Evolutionary conservation across 2,888 invertebrate genomes (phyloP), one percentile per base, ranked within the genome.

Genomic region (Hermaeophaga mercurialis): DNA sequence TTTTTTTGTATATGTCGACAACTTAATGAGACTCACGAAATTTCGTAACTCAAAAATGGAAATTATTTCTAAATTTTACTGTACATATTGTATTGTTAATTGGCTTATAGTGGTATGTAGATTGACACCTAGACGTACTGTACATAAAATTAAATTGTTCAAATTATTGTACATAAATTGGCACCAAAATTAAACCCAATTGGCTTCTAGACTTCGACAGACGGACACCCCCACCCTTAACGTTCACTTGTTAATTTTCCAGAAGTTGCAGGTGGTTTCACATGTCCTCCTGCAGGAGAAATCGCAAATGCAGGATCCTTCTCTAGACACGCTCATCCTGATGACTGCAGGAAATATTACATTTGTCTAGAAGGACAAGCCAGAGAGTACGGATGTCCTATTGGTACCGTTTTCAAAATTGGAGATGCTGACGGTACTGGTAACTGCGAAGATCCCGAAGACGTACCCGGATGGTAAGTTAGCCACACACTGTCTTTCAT

Each of bases 351-450:
- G 73, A 94, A 95, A 78, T 96, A 94, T 81, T 96, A 92, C 84
- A 94, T 95, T 79, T 96, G 95, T 76, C 79, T 94, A 64, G 94
- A 94, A 78, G 91, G 91, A 86, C 88, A 87, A 56, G 91, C 95
- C 64, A 86, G 95, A 67, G 94, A 95, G 79, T 95, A 95, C 79
- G 95, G 95, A 64, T 96, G 95, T 82, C 94, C 94, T 73, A 92
- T 96, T 75, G 95, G 95, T 54, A 94, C 94, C 54, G 95, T 95
- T 48, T 96, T 94, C 88, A 93, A 94, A 80, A 94, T 94, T 79
- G 94, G 94, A 58, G 91, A 91, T 73, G 80, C 88, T 72, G 94
- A 94, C 69, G 94, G 93, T 72, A 88, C 90, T 69, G 94, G 94
- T 67, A 92, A 92, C 83, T 96, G 95, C 80, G 91, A 93, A 80